Conservation (phyloP, 2,888 invertebrate genomes). For the Thereva nobilitata region DNA sequence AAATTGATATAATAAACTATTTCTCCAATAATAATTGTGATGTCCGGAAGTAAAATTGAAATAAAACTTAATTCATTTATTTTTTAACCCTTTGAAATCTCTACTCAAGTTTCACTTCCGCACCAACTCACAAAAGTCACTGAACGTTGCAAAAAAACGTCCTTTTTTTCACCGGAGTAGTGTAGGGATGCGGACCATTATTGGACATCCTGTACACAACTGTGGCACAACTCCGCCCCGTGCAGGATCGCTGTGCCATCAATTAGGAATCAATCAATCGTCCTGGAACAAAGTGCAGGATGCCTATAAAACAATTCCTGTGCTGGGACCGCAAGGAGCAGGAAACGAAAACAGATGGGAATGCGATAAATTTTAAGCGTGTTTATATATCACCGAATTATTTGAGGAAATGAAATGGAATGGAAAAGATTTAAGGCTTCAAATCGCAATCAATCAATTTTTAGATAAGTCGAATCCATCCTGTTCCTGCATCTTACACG, state of each 20-base stretch:
- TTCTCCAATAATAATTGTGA: too few relatives aligned
- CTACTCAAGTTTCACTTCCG: too few relatives aligned
- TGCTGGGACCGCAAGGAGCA: conserved; percentile 1
- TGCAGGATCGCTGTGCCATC: conserved; percentile 15
- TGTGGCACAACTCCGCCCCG: conserved; percentile 13
- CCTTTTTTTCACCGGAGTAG: too few relatives aligned
- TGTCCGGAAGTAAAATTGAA: too few relatives aligned
- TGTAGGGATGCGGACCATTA: conserved; percentile 2
- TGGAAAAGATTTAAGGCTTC: conserved; percentile 44
- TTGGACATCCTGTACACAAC: conserved; percentile 2
- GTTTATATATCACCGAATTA: conserved; percentile 45
- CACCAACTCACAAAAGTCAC: too few relatives aligned
- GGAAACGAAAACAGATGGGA: conserved; percentile 29
- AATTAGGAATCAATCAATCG: conserved; percentile 22
- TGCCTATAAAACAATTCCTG: background rate
- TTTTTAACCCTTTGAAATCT: too few relatives aligned
- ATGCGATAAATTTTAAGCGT: conserved; percentile 45
- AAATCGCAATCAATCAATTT: conserved; percentile 46
- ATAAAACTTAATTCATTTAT: too few relatives aligned
- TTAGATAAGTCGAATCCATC: conserved; percentile 6
- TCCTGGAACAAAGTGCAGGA: conserved; percentile 9
- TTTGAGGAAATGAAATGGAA: conserved; percentile 44
- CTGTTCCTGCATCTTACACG: conserved; percentile 4
- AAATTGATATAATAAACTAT: too few relatives aligned
- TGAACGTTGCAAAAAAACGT: too few relatives aligned